A percentile compares a stretch with the other conserved stretches of the same genome.
Conservation (phyloP, 2,797 vertebrate genomes). For the Gambelia wislizenii region DNA sequence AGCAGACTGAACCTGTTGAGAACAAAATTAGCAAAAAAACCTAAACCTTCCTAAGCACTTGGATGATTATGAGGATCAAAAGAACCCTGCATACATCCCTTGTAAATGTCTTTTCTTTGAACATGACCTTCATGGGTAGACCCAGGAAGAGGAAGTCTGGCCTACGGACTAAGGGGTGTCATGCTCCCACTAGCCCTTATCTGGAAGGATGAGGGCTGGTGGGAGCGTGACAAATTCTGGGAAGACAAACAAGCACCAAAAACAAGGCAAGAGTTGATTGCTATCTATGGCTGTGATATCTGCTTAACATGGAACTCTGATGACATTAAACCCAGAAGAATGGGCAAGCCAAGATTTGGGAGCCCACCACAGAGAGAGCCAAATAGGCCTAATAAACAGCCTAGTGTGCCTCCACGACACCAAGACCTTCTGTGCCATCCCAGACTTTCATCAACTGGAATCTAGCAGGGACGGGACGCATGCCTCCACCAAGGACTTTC, state of each 20-base stretch:
- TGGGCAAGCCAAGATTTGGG: slow-evolving; percentile 86
- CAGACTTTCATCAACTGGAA: slow-evolving; percentile 78
- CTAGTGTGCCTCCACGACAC: slow-evolving; percentile 73
- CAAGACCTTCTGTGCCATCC: slow-evolving; percentile 65
- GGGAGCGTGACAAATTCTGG: slow-evolving; percentile 94
- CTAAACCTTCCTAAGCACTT: slow-evolving; percentile 90
- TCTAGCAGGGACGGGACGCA: slow-evolving; percentile 69
- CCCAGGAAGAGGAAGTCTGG: slow-evolving; percentile 94
- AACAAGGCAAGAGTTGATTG: slow-evolving; percentile 93
- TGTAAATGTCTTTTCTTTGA: slow-evolving; percentile 98
- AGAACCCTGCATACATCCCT: slow-evolving; percentile 97
- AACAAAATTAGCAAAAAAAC: slow-evolving; percentile 87
- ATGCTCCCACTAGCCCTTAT: too few species aligned
- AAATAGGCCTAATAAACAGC: slow-evolving; percentile 83
- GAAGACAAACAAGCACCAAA: slow-evolving; percentile 98
- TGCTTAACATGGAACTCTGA: slow-evolving; percentile 86
- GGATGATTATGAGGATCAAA: slow-evolving; percentile 94
- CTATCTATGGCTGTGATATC: slow-evolving; percentile 97
- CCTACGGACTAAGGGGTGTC: too few species aligned
- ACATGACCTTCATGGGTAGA: slow-evolving; percentile 93
- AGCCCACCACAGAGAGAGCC: slow-evolving; percentile 87
- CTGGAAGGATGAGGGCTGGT: slow-evolving; percentile 97
- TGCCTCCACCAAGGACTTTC: slow-evolving; percentile 74
- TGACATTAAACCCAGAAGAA: slow-evolving; percentile 84
- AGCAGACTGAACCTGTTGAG: slow-evolving; percentile 93